Evolutionary conservation across 64 coral and sea anemone genomes (phyloP).

Genomic region (Porites lutea): DNA sequence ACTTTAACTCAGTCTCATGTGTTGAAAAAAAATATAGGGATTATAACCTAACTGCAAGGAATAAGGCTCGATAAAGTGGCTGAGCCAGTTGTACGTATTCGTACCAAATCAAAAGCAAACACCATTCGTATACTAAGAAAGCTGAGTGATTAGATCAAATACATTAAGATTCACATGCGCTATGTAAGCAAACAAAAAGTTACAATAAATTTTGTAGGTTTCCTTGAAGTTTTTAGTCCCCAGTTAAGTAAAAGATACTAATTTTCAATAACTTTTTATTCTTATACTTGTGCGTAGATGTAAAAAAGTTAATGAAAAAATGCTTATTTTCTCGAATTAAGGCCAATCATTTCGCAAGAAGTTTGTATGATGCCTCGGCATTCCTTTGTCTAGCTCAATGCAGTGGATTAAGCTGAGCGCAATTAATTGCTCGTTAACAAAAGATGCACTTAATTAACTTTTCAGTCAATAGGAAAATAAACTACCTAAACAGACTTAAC

Average conservation of each 20-base stretch:
- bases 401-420: constrained; percentile 7
- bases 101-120: too few relatives aligned
- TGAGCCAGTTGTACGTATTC: too few relatives aligned
- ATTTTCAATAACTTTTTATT: background rate
- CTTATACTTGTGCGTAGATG: background rate
- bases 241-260: background rate
- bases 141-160: background rate
- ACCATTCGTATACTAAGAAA: too few relatives aligned
- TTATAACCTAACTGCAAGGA: too few relatives aligned
- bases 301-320: constrained; percentile 7
- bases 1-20: too few relatives aligned
- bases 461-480: constrained; percentile 10
- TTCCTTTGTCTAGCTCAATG: background rate
- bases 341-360: background rate
- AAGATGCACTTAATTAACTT: constrained; percentile 29
- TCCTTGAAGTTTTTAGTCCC: background rate
- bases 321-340: background rate
- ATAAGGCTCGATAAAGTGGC: too few relatives aligned
- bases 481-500: background rate
- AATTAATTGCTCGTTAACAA: constrained; percentile 43
- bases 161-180: background rate
- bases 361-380: background rate
- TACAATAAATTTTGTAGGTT: background rate
- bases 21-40: too few relatives aligned
- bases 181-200: background rate